These are phyloP conservation scores for Lepeophtheirus salmonis DNA, from an alignment of 1,140 invertebrate genomes.

Conservation along the genomic window DNA sequence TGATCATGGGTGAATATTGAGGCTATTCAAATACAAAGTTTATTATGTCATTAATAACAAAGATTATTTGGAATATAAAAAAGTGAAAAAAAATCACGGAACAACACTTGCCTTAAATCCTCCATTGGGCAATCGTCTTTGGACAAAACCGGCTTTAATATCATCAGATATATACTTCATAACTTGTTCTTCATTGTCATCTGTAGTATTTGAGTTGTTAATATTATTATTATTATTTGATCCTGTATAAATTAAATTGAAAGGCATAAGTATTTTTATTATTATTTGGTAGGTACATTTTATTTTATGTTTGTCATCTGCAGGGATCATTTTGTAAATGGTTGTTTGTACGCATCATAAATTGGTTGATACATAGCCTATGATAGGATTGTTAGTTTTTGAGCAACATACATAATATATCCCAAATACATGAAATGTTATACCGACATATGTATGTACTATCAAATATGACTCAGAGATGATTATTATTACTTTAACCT, in stretches of 20 bases:
- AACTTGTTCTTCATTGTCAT: slow-evolving; percentile 9
- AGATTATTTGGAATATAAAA: background rate
- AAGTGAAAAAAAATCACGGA: too few species aligned
- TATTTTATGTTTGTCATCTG: too few species aligned
- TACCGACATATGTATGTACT: too few species aligned
- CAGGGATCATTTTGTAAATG: too few species aligned
- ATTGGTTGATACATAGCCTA: too few species aligned
- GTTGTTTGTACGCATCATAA: too few species aligned
- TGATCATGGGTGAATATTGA: slow-evolving; percentile 18
- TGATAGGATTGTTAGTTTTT: too few species aligned
- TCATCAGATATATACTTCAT: slow-evolving; percentile 16
- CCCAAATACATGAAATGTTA: too few species aligned
- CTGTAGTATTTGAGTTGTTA: background rate
- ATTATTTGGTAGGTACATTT: too few species aligned
- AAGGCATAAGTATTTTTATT: background rate
- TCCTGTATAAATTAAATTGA: background rate
- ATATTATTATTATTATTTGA: background rate
- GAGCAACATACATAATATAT: too few species aligned
- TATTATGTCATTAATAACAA: background rate
- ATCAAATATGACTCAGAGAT: too few species aligned
- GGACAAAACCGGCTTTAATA: slow-evolving; percentile 13
- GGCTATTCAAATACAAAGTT: slow-evolving; percentile 8
- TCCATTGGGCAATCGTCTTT: slow-evolving; percentile 16
- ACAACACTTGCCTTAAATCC: slow-evolving; percentile 17
- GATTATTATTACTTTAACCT: too few species aligned